Percentiles rank a stretch among this genome's conserved stretches.
Conservation (phyloP, 2,113 vertebrate genomes). For the Harpagus bidentatus region DNA sequence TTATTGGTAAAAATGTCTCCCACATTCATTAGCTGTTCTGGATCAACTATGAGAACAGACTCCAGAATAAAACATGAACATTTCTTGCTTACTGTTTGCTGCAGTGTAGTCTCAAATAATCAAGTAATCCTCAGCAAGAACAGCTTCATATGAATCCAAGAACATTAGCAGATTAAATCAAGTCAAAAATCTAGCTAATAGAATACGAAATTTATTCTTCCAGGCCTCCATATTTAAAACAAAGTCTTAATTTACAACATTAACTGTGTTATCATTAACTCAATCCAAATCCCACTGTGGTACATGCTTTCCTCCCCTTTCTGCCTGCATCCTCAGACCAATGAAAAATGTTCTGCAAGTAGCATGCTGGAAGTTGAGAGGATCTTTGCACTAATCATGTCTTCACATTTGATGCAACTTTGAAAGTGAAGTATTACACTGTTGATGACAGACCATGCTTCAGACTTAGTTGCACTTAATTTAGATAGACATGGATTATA, state of each 20-base stretch:
- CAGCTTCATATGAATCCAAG: neutral
- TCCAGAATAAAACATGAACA: neutral
- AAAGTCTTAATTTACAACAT: neutral
- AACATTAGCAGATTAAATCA: neutral
- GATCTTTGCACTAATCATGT: neutral
- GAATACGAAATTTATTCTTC: neutral
- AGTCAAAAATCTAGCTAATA: neutral
- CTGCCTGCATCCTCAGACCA: neutral
- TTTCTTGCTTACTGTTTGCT: neutral
- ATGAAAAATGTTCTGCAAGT: neutral
- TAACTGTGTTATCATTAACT: neutral
- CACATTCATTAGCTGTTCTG: neutral
- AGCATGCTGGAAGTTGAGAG: neutral
- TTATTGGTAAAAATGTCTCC: neutral
- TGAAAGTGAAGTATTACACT: neutral
- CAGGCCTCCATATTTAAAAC: neutral
- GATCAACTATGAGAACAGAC: neutral
- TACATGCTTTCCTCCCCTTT: neutral
- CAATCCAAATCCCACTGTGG: neutral
- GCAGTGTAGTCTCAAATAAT: neutral
- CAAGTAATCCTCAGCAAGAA: neutral
- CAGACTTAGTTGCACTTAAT: neutral
- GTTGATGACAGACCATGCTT: neutral
- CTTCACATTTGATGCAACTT: neutral
- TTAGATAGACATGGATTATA: neutral